phyloP scores from a whole-genome alignment of 2,113 vertebrate species.

The Ophthalmotilapia sp. region DNA sequence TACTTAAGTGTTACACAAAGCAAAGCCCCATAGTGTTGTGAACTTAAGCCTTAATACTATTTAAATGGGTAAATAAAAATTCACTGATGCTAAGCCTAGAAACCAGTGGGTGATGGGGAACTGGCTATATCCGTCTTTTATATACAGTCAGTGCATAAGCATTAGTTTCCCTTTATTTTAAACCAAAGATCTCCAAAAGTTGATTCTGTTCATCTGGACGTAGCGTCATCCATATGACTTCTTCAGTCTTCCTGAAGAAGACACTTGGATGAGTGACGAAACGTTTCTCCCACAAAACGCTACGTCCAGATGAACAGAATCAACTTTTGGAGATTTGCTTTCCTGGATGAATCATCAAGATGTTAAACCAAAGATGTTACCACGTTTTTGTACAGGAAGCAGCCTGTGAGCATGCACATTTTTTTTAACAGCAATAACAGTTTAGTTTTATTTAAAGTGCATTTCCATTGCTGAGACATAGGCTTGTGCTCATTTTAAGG shows the following conservation, averaged over 20 bases:
- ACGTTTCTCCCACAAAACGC: not conserved
- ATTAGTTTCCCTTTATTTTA: not conserved
- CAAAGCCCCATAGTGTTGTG: not conserved
- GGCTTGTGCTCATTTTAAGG: not conserved
- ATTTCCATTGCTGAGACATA: not conserved
- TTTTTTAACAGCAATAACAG: not conserved
- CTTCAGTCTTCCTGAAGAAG: not conserved
- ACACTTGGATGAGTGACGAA: not conserved
- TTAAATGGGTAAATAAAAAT: not conserved
- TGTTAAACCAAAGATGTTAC: not conserved
- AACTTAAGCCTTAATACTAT: not conserved
- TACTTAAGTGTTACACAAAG: not conserved
- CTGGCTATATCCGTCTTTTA: not conserved
- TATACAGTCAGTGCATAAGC: not conserved
- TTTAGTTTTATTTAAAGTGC: not conserved
- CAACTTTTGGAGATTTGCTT: not conserved
- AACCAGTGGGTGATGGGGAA: not conserved
- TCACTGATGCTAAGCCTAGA: not conserved
- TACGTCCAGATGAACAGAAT: not conserved
- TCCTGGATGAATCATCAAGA: not conserved
- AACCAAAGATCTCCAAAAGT: not conserved
- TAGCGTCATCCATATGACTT: not conserved
- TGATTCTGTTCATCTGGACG: not conserved
- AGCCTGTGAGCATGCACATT: not conserved
- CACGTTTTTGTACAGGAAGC: not conserved